Conservation (phyloP, 2,888 invertebrate genomes). For the Toxonevra muliebris region DNA sequence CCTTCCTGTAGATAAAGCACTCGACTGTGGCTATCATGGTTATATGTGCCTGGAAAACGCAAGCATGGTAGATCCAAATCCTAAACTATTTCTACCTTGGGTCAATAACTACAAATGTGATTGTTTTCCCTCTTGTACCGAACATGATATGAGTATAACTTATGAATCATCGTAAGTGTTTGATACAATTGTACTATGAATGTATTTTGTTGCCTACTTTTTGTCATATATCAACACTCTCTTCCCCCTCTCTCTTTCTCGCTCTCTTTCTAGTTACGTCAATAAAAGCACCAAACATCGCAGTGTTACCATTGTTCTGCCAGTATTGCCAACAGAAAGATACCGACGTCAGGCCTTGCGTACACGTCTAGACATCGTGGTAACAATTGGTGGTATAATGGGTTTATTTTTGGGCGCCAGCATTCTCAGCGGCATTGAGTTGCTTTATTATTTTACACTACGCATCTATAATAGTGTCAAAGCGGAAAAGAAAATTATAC, state of each 20-base stretch:
- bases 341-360: constrained; percentile 67
- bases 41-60: constrained; percentile 69
- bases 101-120: constrained; percentile 65
- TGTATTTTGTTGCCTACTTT: neutral
- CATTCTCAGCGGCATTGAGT: constrained; percentile 69
- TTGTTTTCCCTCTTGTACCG: constrained; percentile 77
- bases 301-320: constrained; percentile 46
- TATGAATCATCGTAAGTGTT: no score
- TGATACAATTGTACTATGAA: no score
- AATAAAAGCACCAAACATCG: neutral
- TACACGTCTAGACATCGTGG: constrained; percentile 64
- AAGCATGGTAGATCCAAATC: constrained; percentile 54
- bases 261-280: no score
- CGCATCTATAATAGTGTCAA: constrained; percentile 53
- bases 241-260: neutral
- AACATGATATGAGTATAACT: constrained; percentile 69
- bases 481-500: no score
- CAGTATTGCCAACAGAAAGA: constrained; percentile 61
- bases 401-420: constrained; percentile 72
- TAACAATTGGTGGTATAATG: constrained; percentile 70
- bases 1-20: no score
- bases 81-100: constrained; percentile 65
- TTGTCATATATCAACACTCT: neutral
- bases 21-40: constrained; percentile 70
- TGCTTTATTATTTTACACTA: constrained; percentile 68